Evolutionary conservation across 1,140 invertebrate species (phyloP).

Genomic region (Triops cancriformis): DNA sequence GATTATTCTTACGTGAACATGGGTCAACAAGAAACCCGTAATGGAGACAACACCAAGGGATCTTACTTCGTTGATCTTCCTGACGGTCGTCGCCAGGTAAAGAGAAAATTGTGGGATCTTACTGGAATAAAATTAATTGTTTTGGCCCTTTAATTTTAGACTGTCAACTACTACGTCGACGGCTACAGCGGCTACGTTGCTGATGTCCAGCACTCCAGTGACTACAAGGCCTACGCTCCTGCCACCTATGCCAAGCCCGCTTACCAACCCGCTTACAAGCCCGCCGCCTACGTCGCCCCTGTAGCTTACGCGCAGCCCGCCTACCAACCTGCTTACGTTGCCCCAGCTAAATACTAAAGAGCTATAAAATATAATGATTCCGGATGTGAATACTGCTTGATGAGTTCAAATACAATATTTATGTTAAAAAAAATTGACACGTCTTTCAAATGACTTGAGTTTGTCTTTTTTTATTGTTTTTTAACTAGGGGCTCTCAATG

Average conservation of each 20-base stretch:
- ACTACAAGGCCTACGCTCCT: constrained; percentile 17
- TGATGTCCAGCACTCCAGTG: constrained; percentile 30
- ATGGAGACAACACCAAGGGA: constrained; percentile 31
- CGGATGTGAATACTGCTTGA: too few species aligned
- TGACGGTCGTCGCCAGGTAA: constrained; percentile 32
- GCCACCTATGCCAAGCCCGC: constrained; percentile 15
- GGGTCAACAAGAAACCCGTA: constrained; percentile 31
- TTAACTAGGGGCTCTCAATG: too few species aligned
- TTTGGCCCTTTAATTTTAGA: background rate
- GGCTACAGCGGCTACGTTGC: constrained; percentile 29
- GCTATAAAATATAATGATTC: too few species aligned
- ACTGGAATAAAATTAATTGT: background rate
- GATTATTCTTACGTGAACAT: constrained; percentile 29
- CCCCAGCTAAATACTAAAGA: background rate
- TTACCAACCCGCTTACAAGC: background rate
- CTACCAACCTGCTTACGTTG: background rate
- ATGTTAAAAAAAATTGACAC: too few species aligned
- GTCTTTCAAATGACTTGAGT: too few species aligned
- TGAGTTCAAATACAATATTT: too few species aligned
- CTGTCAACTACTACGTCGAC: constrained; percentile 28
- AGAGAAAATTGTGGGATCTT: background rate
- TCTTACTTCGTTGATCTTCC: constrained; percentile 33
- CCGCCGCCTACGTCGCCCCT: background rate
- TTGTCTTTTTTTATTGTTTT: too few species aligned
- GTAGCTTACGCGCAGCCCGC: background rate